Base-by-base conservation (phyloP, 2,888 invertebrate genomes). In the Sceliomorpha sp. region DNA sequence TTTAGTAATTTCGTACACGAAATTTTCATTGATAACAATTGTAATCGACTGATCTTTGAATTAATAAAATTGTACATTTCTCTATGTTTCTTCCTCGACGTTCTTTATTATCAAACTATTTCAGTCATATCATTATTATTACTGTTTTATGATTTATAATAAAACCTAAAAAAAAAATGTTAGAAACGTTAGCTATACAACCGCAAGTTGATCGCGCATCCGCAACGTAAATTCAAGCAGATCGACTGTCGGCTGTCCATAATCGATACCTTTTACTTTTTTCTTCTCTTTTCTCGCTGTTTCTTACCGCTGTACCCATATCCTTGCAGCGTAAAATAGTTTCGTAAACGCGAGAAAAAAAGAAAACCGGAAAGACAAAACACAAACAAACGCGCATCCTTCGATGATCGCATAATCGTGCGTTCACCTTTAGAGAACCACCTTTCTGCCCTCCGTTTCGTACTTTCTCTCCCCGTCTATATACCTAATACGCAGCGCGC, bases 321-420 rank as follows among this genome's bases (percentile, higher is more conserved):
- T 37, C 27, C 59, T 74, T 64, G 66, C 70, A 74, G 73, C 80
- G 81, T 81, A 83, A 84, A 84, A 83, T 79, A 83, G 84, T 83
- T 82, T 81, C 75, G 73, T 68, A 74, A 64, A 40, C 32, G 59
- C 70, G 60, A 58, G 69, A 71, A 67, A 70, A 79, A 75, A 75
- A 70, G 69, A 68, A 76, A 74, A 20, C 5, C 20, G 20, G 5
- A 20, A 20, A 20, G 20, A 75, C 73, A 75, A 76, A 70, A 73
- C 75, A 73, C 60, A 39, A n/a, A 68, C 5, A 5, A 20, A 20
- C 5, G 79, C 77, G 78, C 82, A 81, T 84, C 82, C 82, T 83
- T 75, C 76, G 79, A 78, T 83, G 84, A 84, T 84, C 84, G 82
- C 83, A 84, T 84, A 84, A 84, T 84, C 84, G 84, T 84, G 78